Base-by-base conservation (phyloP, 2,797 vertebrate species). In the Bradypodion ventrale region DNA sequence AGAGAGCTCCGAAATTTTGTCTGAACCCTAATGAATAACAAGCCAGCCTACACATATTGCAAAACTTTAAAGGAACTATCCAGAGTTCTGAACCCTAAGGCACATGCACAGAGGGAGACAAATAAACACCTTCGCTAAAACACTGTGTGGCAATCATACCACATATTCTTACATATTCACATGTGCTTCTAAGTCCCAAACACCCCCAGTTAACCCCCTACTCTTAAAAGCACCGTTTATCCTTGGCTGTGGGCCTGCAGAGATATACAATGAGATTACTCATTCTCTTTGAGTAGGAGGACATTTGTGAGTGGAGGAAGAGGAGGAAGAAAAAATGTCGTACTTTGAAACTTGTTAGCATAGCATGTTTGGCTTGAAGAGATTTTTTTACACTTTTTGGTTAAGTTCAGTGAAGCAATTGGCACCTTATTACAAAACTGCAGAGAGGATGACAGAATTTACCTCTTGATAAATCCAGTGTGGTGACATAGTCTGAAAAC, bases 201-300 rank as follows among this genome's bases (percentile, higher is more conserved):
- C 46, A 56, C 74, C 44, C 68, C 66, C n/a, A 78, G 23, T 29
- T 27, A 7, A 52, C 21, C 66, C 66, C 46, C 52, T 56, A 62
- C 44, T 70, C 42, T 70, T 66, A 13, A 0, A n/a, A 0, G 0
- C 80, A 44, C 42, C 70, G 29, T 63, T 60, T 63, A 23, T 62
- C 69, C 37, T 9, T 66, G 46, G 60, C n/a, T 92, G 92, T 92
- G 90, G 16, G 80, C 82, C 0, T 42, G 52, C 63, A 60, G 91
- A 88, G 89, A 63, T 85, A 90, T 25, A 10, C 87, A 13, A 68
- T 90, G 92, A 89, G 90, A 78, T 86, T 91, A 94, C 89, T 96
- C 95, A 96, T 91, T 27, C 0, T 59, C 88, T 90, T 85, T 78
- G 89, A 16, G 93, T 82, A 40, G 94, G 95, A 94, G 94, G 92